These are phyloP conservation scores for Zeuzera pyrina DNA, from an alignment of 2,888 invertebrate genomes.

Conservation along the genomic window DNA sequence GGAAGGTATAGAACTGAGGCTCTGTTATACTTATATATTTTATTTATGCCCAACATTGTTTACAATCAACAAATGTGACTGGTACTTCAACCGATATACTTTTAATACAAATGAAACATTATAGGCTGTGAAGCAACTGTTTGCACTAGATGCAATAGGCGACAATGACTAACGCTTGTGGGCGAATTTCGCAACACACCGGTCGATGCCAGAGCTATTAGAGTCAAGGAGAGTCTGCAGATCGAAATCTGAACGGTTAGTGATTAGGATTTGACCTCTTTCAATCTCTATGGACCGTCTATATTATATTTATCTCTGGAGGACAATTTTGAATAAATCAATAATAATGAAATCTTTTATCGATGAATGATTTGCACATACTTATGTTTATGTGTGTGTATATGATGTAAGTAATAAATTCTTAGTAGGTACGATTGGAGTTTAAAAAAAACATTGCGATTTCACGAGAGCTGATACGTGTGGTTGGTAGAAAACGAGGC, in stretches of 20 bases:
- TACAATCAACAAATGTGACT: neutral
- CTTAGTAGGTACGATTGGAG: too few species aligned
- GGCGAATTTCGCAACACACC: slow-evolving; percentile 52
- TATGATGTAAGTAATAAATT: too few species aligned
- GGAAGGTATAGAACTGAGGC: too few species aligned
- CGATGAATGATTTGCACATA: too few species aligned
- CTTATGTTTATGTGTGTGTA: too few species aligned
- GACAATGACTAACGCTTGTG: slow-evolving; percentile 58
- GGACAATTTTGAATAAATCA: too few species aligned
- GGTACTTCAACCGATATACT: neutral
- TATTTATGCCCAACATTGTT: neutral
- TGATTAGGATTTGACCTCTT: slow-evolving; percentile 39
- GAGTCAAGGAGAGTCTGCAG: slow-evolving; percentile 52
- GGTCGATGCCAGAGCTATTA: slow-evolving; percentile 46
- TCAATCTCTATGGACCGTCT: slow-evolving; percentile 29
- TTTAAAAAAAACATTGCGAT: too few species aligned
- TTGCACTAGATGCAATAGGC: slow-evolving; percentile 42
- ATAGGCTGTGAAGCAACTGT: slow-evolving; percentile 10
- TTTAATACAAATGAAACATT: slow-evolving; percentile 8
- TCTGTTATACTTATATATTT: neutral
- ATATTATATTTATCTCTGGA: too few species aligned
- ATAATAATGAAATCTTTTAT: too few species aligned
- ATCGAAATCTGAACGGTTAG: slow-evolving; percentile 46
- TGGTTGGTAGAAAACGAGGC: slow-evolving; percentile 46
- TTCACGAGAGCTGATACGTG: too few species aligned